phyloP scores from a whole-genome alignment of 2,888 invertebrate species.

The Drosophila suboccidentalis region DNA sequence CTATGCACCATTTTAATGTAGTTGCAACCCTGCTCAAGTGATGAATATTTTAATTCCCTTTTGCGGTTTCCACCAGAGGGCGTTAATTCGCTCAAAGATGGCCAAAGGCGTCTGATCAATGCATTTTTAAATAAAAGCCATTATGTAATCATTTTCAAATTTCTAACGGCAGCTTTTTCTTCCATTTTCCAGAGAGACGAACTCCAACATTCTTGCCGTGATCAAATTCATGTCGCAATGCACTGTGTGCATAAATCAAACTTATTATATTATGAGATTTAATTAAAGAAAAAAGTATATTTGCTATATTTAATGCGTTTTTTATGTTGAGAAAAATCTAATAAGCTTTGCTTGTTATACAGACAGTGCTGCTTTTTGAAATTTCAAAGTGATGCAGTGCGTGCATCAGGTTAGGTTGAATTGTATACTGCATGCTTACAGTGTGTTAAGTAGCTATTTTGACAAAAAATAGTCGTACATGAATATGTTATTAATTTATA shows the following conservation, averaged over 20 bases:
- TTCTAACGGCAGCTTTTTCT: background rate
- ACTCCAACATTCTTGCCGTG: too few species aligned
- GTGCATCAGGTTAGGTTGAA: background rate
- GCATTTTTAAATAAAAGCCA: slow-evolving; percentile 4
- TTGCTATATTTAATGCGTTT: background rate
- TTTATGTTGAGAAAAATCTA: background rate
- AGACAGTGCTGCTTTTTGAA: too few species aligned
- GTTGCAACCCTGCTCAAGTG: slow-evolving; percentile 63
- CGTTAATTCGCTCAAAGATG: slow-evolving; percentile 81
- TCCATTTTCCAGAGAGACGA: slow-evolving; percentile 18
- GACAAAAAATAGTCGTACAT: background rate
- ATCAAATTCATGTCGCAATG: background rate
- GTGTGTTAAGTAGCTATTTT: background rate
- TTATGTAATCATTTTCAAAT: background rate
- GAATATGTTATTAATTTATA: too few species aligned
- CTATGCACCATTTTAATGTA: background rate
- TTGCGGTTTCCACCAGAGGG: slow-evolving; percentile 86
- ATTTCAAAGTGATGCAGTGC: background rate
- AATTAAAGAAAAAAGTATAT: background rate
- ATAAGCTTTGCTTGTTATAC: too few species aligned
- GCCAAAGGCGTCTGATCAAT: slow-evolving; percentile 84
- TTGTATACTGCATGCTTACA: background rate
- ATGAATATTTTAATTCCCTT: slow-evolving; percentile 84
- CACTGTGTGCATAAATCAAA: background rate
- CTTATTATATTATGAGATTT: slow-evolving; percentile 5